Percentiles rank a stretch among this genome's conserved stretches.
These are phyloP conservation scores for Propithecus deckenii DNA, from an alignment of 2,797 vertebrate genomes.

Conservation along the genomic window DNA sequence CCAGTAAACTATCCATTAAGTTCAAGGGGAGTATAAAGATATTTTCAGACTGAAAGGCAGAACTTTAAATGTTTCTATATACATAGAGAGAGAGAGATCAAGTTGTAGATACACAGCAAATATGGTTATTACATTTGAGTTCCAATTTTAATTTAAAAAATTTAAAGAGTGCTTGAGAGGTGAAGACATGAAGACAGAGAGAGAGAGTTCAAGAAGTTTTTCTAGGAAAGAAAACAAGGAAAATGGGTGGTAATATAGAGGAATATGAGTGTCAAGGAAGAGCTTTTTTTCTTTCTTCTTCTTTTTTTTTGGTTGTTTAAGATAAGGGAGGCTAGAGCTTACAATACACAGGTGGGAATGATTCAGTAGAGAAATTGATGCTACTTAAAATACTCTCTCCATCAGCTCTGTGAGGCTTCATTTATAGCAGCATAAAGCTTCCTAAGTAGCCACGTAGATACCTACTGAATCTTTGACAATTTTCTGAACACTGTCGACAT, in stretches of 20 bases:
- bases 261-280: not conserved
- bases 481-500: not conserved
- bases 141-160: not conserved
- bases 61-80: not conserved
- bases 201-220: not conserved
- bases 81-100: not conserved
- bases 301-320: not conserved
- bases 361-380: not conserved
- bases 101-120: not conserved
- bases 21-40: not conserved
- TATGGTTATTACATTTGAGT: not conserved
- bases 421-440: not conserved
- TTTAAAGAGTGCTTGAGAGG: not conserved
- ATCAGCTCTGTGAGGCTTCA: not conserved
- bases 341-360: not conserved
- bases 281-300: no score
- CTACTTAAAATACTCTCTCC: not conserved
- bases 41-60: not conserved
- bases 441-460: not conserved
- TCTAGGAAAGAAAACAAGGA: not conserved
- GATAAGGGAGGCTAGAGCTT: not conserved
- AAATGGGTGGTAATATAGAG: not conserved
- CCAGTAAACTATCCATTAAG: constrained; percentile 18
- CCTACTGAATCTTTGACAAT: not conserved
- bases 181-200: not conserved